These are phyloP conservation scores for Tinea semifulvella DNA, from an alignment of 2,888 invertebrate species.

Conservation along the genomic window DNA sequence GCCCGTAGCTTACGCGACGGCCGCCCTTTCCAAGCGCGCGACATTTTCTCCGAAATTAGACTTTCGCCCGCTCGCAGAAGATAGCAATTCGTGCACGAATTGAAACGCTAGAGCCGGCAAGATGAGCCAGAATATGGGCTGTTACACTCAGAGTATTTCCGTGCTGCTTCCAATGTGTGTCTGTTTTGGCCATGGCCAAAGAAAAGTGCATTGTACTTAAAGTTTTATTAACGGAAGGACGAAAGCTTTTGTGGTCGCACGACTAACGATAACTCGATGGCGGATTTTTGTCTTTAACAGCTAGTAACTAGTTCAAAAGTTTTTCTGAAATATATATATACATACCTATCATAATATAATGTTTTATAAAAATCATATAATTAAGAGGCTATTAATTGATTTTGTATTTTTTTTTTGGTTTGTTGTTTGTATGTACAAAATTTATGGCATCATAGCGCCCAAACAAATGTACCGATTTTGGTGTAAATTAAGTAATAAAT, in stretches of 20 bases:
- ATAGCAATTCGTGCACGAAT: constrained; percentile 45
- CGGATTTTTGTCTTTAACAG: constrained; percentile 20
- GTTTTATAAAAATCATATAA: too few species aligned
- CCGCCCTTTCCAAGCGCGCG: constrained; percentile 57
- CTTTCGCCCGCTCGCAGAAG: constrained; percentile 47
- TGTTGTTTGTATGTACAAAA: too few species aligned
- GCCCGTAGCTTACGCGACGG: constrained; percentile 59
- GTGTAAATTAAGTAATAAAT: too few species aligned
- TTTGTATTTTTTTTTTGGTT: too few species aligned
- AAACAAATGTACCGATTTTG: too few species aligned
- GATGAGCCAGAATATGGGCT: constrained; percentile 58
- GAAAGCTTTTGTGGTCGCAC: constrained; percentile 23
- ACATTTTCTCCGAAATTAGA: constrained; percentile 45
- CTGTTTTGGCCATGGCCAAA: constrained; percentile 31
- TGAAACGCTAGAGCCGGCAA: constrained; percentile 31
- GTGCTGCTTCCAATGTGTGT: constrained; percentile 47
- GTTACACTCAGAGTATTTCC: constrained; percentile 57
- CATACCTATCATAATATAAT: too few species aligned
- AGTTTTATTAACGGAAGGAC: constrained; percentile 24
- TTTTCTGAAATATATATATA: too few species aligned
- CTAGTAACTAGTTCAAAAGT: too few species aligned
- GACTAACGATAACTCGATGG: constrained; percentile 28
- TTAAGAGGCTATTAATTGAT: too few species aligned
- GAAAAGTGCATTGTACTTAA: constrained; percentile 48
- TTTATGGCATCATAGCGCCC: too few species aligned